Evolutionary conservation across 92 coral and sea anemone species (phyloP).

Genomic region (Paramuricea clavata): DNA sequence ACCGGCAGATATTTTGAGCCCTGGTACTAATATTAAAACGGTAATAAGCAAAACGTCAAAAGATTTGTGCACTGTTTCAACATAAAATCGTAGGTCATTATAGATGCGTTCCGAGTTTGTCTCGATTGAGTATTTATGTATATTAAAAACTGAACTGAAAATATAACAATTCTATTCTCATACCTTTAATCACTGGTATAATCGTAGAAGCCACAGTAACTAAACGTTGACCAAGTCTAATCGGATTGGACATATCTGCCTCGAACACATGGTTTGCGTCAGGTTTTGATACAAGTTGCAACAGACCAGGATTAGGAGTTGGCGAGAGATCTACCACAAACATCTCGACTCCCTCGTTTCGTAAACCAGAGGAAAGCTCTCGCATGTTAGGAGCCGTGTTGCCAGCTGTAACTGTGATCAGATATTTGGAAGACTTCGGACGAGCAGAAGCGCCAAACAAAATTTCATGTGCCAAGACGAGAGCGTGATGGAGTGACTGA

Average conservation of each 20-base stretch:
- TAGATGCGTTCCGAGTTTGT: too few relatives aligned
- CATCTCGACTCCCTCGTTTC: constrained; percentile 33
- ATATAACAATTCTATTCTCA: too few relatives aligned
- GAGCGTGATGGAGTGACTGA: constrained; percentile 27
- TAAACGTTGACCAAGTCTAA: background rate
- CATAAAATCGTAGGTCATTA: too few relatives aligned
- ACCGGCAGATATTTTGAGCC: too few relatives aligned
- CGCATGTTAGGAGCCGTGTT: background rate
- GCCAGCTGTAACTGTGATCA: constrained; percentile 20
- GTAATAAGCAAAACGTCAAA: too few relatives aligned
- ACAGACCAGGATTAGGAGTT: background rate
- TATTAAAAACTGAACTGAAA: too few relatives aligned
- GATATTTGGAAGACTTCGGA: constrained; percentile 18
- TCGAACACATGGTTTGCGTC: background rate
- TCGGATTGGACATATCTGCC: background rate
- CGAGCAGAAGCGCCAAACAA: constrained; percentile 49
- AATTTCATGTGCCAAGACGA: constrained; percentile 41
- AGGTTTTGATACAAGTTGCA: constrained; percentile 15
- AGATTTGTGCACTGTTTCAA: too few relatives aligned
- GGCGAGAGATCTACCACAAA: constrained; percentile 24
- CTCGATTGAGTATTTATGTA: too few relatives aligned
- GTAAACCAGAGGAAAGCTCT: constrained; percentile 26
- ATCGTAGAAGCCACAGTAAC: background rate
- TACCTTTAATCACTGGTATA: background rate
- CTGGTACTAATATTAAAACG: too few relatives aligned